These are phyloP conservation scores for Drosophila picticornis DNA, from an alignment of 2,888 invertebrate species.

Conservation along the genomic window DNA sequence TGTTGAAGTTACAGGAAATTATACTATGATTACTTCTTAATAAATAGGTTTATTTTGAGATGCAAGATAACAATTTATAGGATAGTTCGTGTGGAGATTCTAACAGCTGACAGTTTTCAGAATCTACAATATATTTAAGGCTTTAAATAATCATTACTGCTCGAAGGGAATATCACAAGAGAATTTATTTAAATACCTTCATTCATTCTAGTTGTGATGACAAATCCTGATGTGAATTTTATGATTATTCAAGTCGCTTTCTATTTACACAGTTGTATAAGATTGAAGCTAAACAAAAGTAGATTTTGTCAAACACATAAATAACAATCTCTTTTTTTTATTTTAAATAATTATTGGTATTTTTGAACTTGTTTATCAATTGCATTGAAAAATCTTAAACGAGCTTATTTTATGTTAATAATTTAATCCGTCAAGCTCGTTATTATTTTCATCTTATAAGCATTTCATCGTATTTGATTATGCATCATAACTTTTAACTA, in stretches of 20 bases:
- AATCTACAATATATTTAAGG: background rate
- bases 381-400: background rate
- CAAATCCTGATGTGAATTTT: background rate
- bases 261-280: background rate
- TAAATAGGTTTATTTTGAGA: slow-evolving; percentile 17
- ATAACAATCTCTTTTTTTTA: background rate
- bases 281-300: background rate
- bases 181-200: background rate
- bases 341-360: background rate
- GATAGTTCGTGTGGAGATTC: background rate
- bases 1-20: background rate
- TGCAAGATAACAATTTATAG: slow-evolving; percentile 17
- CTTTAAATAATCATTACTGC: background rate
- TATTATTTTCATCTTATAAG: background rate
- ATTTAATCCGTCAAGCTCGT: background rate
- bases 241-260: background rate
- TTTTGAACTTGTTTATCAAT: background rate
- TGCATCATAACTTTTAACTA: slow-evolving; percentile 38
- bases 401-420: background rate
- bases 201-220: background rate
- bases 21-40: slow-evolving; percentile 15
- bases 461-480: slow-evolving; percentile 1
- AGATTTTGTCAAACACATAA: background rate
- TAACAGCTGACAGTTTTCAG: slow-evolving; percentile 21
- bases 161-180: background rate